These are phyloP conservation scores for Percina caprodes DNA, from an alignment of 2,113 vertebrate species.

Conservation along the genomic window DNA sequence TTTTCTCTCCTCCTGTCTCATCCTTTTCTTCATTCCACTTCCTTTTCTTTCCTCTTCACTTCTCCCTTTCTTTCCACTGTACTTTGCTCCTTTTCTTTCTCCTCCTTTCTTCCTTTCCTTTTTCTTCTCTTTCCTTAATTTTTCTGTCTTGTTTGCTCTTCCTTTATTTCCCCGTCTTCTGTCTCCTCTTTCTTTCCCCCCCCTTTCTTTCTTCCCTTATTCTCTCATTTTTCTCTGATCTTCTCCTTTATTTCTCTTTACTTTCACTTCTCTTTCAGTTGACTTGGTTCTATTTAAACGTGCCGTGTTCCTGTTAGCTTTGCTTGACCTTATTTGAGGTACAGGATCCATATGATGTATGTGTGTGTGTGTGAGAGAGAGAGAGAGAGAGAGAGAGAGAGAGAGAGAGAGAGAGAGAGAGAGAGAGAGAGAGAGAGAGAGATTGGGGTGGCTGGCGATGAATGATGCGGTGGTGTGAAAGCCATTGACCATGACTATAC, in stretches of 20 bases:
- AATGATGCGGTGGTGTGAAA: slow-evolving; percentile 70
- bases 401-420: not conserved
- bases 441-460: slow-evolving; percentile 40
- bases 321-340: slow-evolving; percentile 67
- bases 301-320: slow-evolving; percentile 62
- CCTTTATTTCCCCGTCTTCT: not conserved
- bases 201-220: not conserved
- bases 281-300: slow-evolving; percentile 32
- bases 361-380: slow-evolving; percentile 22
- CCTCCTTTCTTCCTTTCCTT: too few species aligned
- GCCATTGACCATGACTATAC: slow-evolving; percentile 63
- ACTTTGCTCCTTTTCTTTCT: too few species aligned
- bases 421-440: slow-evolving; percentile 4
- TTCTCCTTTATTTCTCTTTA: not conserved
- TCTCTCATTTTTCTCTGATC: not conserved
- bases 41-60: not conserved
- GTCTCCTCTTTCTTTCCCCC: too few species aligned
- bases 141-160: not conserved
- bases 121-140: not conserved
- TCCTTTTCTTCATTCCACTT: not conserved
- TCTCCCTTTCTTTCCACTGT: not conserved
- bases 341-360: slow-evolving; percentile 33
- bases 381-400: not conserved
- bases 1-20: not conserved
- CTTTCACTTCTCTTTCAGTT: not conserved